phyloP scores from a whole-genome alignment of 2,113 vertebrate species.

The Motacilla tschutschensis region DNA sequence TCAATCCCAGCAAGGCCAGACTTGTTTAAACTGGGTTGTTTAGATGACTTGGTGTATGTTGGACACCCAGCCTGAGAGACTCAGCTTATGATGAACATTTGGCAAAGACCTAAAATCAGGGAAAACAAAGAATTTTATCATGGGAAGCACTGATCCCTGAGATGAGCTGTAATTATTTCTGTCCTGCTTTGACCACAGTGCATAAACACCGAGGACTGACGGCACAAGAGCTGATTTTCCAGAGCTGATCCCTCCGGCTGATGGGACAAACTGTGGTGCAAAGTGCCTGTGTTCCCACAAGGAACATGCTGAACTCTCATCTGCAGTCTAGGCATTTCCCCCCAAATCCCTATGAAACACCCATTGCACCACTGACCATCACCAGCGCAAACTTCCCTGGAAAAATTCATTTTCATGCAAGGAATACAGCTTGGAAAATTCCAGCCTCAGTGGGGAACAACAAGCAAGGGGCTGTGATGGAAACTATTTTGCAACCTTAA shows the following conservation, averaged over 20 bases:
- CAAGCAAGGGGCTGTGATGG: not conserved
- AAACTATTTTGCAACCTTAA: constrained; percentile 25
- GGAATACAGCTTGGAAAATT: not conserved
- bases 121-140: constrained; percentile 9
- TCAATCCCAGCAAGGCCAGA: not conserved
- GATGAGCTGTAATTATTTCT: not conserved
- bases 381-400: rapidly evolving
- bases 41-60: not conserved
- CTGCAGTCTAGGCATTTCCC: not conserved
- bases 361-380: not conserved
- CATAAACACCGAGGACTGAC: rapidly evolving
- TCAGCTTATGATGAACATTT: not conserved
- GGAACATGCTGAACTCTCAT: not conserved
- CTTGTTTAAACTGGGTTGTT: constrained; percentile 2
- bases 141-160: not conserved
- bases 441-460: not conserved
- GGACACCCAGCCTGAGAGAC: not conserved
- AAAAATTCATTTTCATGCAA: not conserved
- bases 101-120: not conserved
- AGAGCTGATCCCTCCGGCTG: rapidly evolving
- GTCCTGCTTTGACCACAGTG: not conserved
- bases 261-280: not conserved
- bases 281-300: not conserved
- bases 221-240: not conserved
- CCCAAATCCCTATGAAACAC: not conserved